Evolutionary conservation across 2,113 vertebrate genomes (phyloP), one percentile per base, ranked within the genome.

Genomic region (Pedionomus torquatus): DNA sequence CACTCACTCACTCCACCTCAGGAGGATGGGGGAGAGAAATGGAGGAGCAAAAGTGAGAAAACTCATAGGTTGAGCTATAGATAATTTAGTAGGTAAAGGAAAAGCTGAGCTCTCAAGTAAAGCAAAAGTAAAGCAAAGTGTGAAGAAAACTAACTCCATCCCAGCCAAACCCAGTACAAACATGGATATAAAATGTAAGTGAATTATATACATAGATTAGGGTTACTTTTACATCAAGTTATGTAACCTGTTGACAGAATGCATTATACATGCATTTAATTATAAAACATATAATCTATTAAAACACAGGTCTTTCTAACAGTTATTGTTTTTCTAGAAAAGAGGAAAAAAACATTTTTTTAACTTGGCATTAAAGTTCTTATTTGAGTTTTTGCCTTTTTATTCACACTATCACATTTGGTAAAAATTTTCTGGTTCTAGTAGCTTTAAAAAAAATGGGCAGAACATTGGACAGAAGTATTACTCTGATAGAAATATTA

Each of bases 221-320:
- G 30, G 79, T 82, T 89, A 78, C 77, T 91, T 94, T 93, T 90
- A 35, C 51, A 52, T 80, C 55, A 30, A 85, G 13, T 57, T 52
- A 24, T 58, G 72, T 61, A 87, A 11, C 18, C 17, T 83, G 43
- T 33, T 95, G 54, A 61, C 78, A 77, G 9, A 52, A 44, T 14
- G 23, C 6, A 49, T 64, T 63, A 43, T 31, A 33, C 43, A 68
- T 48, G 21, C 37, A 66, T 87, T 57, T 87, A 51, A 77, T 76
- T 76, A 65, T 21, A 86, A 87, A 90, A 72, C 9, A 15, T 81
- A 66, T 46, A 55, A 85, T 51, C 5, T 64, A 25, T 68, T 55
- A 90, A 95, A 83, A 30, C 13, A 55, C 9, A 63, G 9, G 4
- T 46, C 1, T 63, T 51, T 77, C 13, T 80, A 43, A n/a, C 2